These are phyloP conservation scores for Byasa hedistus DNA, from an alignment of 2,888 invertebrate genomes.

Conservation along the genomic window DNA sequence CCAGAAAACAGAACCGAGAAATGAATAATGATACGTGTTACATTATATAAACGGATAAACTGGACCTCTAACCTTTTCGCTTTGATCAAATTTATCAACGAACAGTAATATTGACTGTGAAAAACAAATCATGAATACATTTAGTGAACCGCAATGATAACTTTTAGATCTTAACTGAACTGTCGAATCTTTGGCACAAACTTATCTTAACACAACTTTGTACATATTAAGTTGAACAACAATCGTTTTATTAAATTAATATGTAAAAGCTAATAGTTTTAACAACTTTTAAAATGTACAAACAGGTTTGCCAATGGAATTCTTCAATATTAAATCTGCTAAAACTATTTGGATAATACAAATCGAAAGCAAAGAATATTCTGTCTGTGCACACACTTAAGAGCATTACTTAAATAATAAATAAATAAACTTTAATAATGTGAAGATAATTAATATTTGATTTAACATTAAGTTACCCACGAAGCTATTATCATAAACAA, in stretches of 20 bases:
- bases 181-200: neutral
- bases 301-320: too few species aligned
- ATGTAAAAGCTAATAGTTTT: neutral
- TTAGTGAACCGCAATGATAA: neutral
- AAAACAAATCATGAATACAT: neutral
- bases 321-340: too few species aligned
- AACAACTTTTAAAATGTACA: too few species aligned
- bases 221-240: neutral
- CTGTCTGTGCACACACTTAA: neutral
- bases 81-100: neutral
- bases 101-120: neutral
- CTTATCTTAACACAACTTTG: slow-evolving; percentile 1
- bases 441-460: slow-evolving; percentile 15
- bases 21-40: neutral
- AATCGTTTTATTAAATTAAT: neutral
- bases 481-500: slow-evolving; percentile 26
- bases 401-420: slow-evolving; percentile 1
- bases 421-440: slow-evolving; percentile 13
- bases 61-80: neutral
- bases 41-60: neutral
- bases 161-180: neutral
- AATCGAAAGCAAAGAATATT: neutral
- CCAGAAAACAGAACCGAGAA: too few species aligned
- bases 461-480: slow-evolving; percentile 11
- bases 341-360: too few species aligned